Base-by-base conservation (phyloP, 2,888 invertebrate genomes). In the Hyposoter didymator region DNA sequence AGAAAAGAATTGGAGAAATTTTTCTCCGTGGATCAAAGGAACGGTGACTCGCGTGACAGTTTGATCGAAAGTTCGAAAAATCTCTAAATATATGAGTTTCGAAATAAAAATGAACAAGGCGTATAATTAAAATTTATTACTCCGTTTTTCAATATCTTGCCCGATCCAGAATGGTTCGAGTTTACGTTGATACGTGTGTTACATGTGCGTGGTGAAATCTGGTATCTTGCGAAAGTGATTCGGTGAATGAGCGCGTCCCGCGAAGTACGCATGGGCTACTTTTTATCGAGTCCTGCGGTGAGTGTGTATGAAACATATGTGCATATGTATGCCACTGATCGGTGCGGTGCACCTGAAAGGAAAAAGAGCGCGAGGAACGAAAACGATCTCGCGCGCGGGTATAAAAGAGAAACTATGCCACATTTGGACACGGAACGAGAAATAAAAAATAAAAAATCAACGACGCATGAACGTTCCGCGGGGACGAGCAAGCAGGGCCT, bases 211-310 rank as follows among this genome's bases (percentile, higher is more conserved):
- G 78, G 75, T 79, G 84, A 87, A 88, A 84, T 88, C 87, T 75
- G 78, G 86, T 72, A 66, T 72, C 66, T 88, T 84, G 79, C 84
- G 85, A 88, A 85, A 88, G 82, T 83, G 82, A 84, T 84, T 88
- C 84, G 83, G 64, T 87, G 85, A 88, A 88, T 85, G 85, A 85
- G 85, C 79, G 85, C 79, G 75, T 59, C 76, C 39, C 43, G 47
- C 43, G 47, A 19, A 47, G 67, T 75, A 80, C 72, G 79, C 74
- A 73, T 47, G 70, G 76, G 66, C 70, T 74, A 78, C 84, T 82
- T 82, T 82, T 70, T 59, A 55, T 59, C 59, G 22, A 28, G 43
- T 74, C 43, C 39, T 59, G 73, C 39, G 22, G 12, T 5, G 35
- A 17, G n/a, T 12, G 2, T 39, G 19, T 52, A 55, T 14, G 28